Percentiles rank a stretch among this genome's conserved stretches.
These are phyloP conservation scores for Herminia tarsipennalis DNA, from an alignment of 2,888 invertebrate species.

Conservation along the genomic window DNA sequence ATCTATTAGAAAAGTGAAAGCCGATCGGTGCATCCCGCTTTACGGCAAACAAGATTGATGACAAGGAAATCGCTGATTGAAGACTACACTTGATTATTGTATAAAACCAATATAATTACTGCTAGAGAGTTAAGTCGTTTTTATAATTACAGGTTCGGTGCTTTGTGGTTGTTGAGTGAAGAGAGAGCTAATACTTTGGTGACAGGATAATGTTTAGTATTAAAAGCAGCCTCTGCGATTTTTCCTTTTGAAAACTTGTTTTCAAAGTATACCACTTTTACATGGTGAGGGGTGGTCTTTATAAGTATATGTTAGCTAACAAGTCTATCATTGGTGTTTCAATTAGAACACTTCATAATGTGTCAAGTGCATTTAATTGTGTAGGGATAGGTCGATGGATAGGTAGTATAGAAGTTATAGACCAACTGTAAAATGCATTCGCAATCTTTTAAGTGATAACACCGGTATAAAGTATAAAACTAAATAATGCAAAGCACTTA, in stretches of 20 bases:
- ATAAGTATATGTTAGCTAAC: constrained; percentile 7
- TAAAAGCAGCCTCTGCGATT: neutral
- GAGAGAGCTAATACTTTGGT: constrained; percentile 11
- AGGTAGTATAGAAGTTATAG: no score
- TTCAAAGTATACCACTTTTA: constrained; percentile 3
- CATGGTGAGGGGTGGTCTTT: neutral
- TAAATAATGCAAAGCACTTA: no score
- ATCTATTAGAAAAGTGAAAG: constrained; percentile 49
- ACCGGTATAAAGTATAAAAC: no score
- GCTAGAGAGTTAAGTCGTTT: constrained; percentile 37
- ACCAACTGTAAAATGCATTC: no score
- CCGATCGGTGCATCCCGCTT: constrained; percentile 30
- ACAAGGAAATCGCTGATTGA: constrained; percentile 48
- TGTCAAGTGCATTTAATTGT: no score
- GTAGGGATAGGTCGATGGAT: no score
- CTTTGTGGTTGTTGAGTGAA: constrained; percentile 3
- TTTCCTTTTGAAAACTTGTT: constrained; percentile 10
- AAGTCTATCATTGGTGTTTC: constrained; percentile 3
- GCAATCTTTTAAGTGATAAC: no score
- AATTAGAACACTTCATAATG: no score
- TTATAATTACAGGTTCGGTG: constrained; percentile 27
- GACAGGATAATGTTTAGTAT: constrained; percentile 16
- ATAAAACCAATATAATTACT: constrained; percentile 45
- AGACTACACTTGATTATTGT: constrained; percentile 40
- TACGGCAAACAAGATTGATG: constrained; percentile 45